Base-by-base conservation (phyloP, 1,140 invertebrate genomes). In the Rhagoletis zephyria region DNA sequence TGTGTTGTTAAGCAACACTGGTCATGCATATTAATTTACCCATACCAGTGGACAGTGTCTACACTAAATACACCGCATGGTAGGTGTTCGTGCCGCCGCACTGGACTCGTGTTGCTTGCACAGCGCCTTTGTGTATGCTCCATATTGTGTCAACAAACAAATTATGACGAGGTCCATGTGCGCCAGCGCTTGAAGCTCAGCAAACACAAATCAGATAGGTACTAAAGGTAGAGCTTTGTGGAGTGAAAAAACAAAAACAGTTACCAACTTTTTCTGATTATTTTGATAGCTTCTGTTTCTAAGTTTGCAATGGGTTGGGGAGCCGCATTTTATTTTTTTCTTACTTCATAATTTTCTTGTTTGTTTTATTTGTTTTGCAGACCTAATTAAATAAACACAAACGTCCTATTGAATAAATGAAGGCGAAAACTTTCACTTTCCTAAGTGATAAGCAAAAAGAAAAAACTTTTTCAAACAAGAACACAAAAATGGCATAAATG, bases 61-160 rank as follows among this genome's bases (percentile, higher is more conserved):
- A 56, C 48, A 19, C 74, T 30, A 30, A 30, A 30, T 30, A 30
- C 30, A 30, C 30, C 30, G 30, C 30, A 30, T 30, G 1, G 30
- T 30, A 30, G 64, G 19, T 30, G 64, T 16, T 56, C 12, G 6
- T 81, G 74, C 16, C 74, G 16, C n/a, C 48, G 19, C 48, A 12
- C n/a, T 30, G 30, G 56, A 19, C 48, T 12, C 48, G 74, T 81
- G 14, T n/a, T 81, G 74, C 74, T 81, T 56, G 74, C 74, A 56
- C 48, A 81, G 74, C 74, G 74, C 74, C 74, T 81, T 56, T 56
- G 74, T 81, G 16, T 81, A 81, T 81, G 74, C 74, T 81, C 56
- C 56, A 81, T 56, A 81, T 81, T 81, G 74, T 81, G 74, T 56
- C 74, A 81, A 81, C 74, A 81, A 81, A 81, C 74, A 81, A 81